phyloP scores from a whole-genome alignment of 2,113 vertebrate species.

The Sylvicapra grimmia region DNA sequence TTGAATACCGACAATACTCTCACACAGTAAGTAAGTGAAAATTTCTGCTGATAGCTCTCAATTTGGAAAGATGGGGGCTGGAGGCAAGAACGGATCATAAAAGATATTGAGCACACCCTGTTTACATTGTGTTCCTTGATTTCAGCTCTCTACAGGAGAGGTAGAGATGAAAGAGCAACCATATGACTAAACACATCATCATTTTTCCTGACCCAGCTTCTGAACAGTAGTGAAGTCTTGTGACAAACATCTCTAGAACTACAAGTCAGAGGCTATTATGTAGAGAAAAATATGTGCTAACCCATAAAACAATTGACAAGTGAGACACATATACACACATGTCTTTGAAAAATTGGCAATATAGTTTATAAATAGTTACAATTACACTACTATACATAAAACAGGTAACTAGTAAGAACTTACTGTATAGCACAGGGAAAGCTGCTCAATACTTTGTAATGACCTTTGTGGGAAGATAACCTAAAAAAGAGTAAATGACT shows the following conservation, averaged over 20 bases:
- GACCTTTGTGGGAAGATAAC: not conserved
- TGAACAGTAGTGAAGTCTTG: not conserved
- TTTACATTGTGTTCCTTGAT: not conserved
- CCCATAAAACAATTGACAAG: not conserved
- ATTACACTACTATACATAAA: not conserved
- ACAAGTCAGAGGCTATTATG: not conserved
- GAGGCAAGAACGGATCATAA: not conserved
- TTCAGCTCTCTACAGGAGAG: not conserved
- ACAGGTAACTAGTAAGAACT: not conserved
- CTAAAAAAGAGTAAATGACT: not conserved
- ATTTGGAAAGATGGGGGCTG: not conserved
- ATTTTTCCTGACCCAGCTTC: not conserved
- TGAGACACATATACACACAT: not conserved
- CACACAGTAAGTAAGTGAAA: not conserved
- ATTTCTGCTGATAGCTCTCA: not conserved
- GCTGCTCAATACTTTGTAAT: not conserved
- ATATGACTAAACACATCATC: not conserved
- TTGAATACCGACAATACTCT: not conserved
- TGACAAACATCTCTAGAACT: not conserved
- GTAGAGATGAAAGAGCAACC: not conserved
- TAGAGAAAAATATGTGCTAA: not conserved
- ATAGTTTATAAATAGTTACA: not conserved
- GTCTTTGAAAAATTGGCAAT: not conserved
- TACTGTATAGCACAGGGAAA: not conserved
- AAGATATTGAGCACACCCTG: not conserved